Conservation (phyloP, 2,797 vertebrate species). For the Apodemus agrarius region DNA sequence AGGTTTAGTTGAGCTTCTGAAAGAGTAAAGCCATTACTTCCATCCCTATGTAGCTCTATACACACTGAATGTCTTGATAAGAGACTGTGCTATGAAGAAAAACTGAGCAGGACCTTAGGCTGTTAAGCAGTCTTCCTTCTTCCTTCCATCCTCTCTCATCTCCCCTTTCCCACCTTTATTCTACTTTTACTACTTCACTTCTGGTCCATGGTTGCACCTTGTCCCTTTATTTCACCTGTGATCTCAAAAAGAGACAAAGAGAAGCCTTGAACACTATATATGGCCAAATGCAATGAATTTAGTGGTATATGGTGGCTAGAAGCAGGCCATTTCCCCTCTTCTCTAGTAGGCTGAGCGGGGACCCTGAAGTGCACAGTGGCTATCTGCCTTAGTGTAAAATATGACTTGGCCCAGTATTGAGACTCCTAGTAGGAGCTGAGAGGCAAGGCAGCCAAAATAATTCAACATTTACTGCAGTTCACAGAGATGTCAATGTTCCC, state of each 20-base stretch:
- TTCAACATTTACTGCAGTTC: slow-evolving; percentile 61
- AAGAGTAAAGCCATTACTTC: slow-evolving; percentile 68
- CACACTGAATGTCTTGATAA: slow-evolving; percentile 64
- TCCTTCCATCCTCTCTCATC: accelerated
- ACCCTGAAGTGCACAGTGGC: background rate
- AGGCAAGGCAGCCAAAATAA: slow-evolving; percentile 40
- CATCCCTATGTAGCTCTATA: slow-evolving; percentile 53
- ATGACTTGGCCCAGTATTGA: background rate
- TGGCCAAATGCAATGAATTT: background rate
- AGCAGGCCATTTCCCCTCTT: background rate
- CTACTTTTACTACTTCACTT: background rate
- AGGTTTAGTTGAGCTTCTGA: slow-evolving; percentile 74
- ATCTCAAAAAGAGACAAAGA: background rate
- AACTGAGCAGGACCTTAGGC: slow-evolving; percentile 47
- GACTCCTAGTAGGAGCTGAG: slow-evolving; percentile 31
- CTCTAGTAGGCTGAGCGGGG: background rate
- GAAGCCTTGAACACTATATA: background rate
- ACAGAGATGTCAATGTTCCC: background rate
- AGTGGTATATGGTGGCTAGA: background rate
- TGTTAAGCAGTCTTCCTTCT: background rate
- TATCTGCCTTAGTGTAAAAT: slow-evolving; percentile 43
- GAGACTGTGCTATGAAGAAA: slow-evolving; percentile 6
- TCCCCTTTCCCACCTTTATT: background rate
- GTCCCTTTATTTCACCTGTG: background rate
- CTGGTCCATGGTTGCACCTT: background rate